Percentiles rank a stretch among this genome's conserved stretches.
These are phyloP conservation scores for Pachyseris speciosa DNA, from an alignment of 64 coral and sea anemone species.

Conservation along the genomic window DNA sequence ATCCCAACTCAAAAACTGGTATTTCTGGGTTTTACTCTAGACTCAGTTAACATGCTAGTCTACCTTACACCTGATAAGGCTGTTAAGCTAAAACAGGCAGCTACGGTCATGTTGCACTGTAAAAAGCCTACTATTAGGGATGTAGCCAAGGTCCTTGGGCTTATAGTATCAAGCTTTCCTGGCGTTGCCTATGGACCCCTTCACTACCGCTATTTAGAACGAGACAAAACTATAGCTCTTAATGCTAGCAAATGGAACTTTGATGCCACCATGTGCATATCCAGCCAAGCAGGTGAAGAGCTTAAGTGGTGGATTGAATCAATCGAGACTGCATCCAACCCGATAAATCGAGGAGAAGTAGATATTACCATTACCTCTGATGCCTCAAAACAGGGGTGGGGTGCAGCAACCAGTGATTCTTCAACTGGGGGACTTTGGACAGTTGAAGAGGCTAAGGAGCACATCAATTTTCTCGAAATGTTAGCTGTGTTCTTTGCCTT, in stretches of 20 bases:
- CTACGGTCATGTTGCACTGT: background rate
- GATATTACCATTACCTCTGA: conserved; percentile 30
- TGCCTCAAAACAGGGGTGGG: conserved; percentile 56
- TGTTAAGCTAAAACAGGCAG: conserved; percentile 3
- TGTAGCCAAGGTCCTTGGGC: background rate
- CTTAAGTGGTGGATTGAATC: conserved; percentile 8
- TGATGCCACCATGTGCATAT: conserved; percentile 2
- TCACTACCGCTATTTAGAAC: background rate
- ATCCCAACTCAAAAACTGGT: no score
- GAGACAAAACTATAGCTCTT: background rate
- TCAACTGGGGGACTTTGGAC: conserved; percentile 4
- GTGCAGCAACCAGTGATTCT: background rate
- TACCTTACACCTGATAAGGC: no score
- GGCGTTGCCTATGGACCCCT: background rate
- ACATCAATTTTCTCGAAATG: conserved; percentile 54
- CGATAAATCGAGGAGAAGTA: background rate
- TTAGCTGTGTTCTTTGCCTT: conserved; percentile 65
- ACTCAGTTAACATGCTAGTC: no score
- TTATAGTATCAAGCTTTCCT: conserved; percentile 4
- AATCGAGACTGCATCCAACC: background rate
- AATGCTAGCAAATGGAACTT: background rate
- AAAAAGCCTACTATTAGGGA: background rate
- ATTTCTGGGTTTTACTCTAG: no score
- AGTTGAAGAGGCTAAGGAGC: conserved; percentile 5
- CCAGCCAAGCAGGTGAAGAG: background rate